Base-by-base conservation (phyloP, 2,797 vertebrate genomes). In the Tragelaphus oryx region DNA sequence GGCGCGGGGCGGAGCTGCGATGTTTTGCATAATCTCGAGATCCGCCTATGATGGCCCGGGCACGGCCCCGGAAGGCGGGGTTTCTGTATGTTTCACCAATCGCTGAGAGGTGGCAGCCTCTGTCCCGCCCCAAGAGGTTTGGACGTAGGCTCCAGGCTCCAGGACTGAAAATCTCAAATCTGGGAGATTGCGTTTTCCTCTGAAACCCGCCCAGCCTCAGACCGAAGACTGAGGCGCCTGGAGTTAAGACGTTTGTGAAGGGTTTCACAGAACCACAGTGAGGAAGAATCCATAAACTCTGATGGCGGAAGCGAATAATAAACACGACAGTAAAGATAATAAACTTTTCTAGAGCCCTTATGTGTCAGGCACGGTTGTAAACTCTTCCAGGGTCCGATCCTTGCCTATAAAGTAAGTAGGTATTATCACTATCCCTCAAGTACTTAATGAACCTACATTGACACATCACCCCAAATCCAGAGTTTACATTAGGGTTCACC, bases 11-110 rank as follows among this genome's bases (percentile, higher is more conserved):
- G 95, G 94, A 92, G 96, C 54, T 65, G 80, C 2, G 4, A 2
- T 7, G 26, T 78, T 96, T 82, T 95, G 97, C 96, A 92, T 93
- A 94, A 93, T 88, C 6, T 24, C 20, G 8, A 37, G 50, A 14
- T 46, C 26, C 2, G 12, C 85, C 88, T 17, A 10, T 26, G 33
- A 60, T 8, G 10, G 59, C 68, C 41, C 9, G 83, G 75, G 62
- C 30, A 37, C 26, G 41, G 86, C 28, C 46, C 30, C 1, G 0
- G 60, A 59, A 79, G 96, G 95, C 88, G 95, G 85, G 81, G 84
- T 50, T 79, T 90, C 20, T 0, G 10, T 18, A 5, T 11, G 6
- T 2, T 20, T 4, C 87, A 26, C 97, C 97, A 97, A 95, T 97
- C 85, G 17, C 22, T 33, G 91, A 24, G 78, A 95, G n/a, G 48